Base-by-base conservation (phyloP, 2,888 invertebrate species). In the Micoletzkya japonica region DNA sequence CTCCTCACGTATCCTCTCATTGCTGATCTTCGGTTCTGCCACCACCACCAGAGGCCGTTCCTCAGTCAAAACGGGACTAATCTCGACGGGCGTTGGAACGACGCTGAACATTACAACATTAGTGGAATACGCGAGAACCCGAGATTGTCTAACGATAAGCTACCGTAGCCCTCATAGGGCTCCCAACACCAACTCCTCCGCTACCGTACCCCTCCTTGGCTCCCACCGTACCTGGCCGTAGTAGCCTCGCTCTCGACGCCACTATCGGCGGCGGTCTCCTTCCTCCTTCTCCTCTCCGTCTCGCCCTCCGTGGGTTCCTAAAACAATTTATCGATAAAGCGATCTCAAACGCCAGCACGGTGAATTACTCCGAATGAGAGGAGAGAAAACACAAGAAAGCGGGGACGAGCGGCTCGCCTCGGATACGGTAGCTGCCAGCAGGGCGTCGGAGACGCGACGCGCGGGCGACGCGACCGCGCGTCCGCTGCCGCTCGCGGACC, bases 181-280 rank as follows among this genome's bases (percentile, higher is more conserved):
- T n/a, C n/a, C n/a, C 58, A 58, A 58, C 36, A n/a, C n/a, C n/a
- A 32, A 14, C 28, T 54, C 3, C 28, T 28, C 4, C 4, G 2
- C 39, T 59, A 50, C 50, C 63, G 63, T 63, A 44, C n/a, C n/a
- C n/a, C n/a, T n/a, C n/a, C n/a, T n/a, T n/a, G n/a, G n/a, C n/a
- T n/a, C n/a, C n/a, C n/a, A n/a, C n/a, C n/a, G n/a, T 44, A 63
- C 63, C 63, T 63, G 3, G 50, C 30, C 30, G 26, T 63, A 10
- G 32, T 50, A 7, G 34, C 63, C 26, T 63, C 63, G 28, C 66
- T 66, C 66, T 66, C 66, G 2, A 66, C 66, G n/a, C 66, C 66
- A 37, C 37, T 37, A 32, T 66, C 66, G 26, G 37, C 66, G 10
- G 37, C 34, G 26, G 36, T 54, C 39, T 54, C 56, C 30, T 37